Conservation (phyloP, 1,140 invertebrate genomes). For the Bicyclus anynana region DNA sequence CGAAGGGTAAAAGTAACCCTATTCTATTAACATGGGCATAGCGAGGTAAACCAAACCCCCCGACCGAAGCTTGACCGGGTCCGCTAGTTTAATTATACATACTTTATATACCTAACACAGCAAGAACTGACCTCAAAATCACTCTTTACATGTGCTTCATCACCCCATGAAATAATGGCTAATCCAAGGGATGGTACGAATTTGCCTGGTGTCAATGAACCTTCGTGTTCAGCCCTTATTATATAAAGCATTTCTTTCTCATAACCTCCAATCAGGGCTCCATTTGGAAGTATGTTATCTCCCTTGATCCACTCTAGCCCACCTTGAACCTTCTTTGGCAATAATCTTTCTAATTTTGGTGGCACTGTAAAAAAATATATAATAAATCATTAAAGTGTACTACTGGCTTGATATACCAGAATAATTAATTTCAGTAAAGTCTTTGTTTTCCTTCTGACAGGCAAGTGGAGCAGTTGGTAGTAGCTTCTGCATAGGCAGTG, state of each 20-base stretch:
- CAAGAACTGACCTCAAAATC: slow-evolving; percentile 82
- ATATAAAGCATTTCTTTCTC: slow-evolving; percentile 82
- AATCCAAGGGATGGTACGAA: slow-evolving; percentile 81
- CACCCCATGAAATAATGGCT: slow-evolving; percentile 86
- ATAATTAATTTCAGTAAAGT: too few relatives aligned
- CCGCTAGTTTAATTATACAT: too few relatives aligned
- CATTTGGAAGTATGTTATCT: slow-evolving; percentile 79
- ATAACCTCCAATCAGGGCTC: slow-evolving; percentile 84
- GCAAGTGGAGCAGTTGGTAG: too few relatives aligned
- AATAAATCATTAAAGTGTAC: too few relatives aligned
- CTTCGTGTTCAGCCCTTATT: slow-evolving; percentile 78
- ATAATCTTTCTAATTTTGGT: slow-evolving; percentile 1
- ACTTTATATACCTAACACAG: too few relatives aligned
- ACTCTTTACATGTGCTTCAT: slow-evolving; percentile 81
- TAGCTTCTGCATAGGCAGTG: too few relatives aligned
- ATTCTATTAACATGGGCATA: too few relatives aligned
- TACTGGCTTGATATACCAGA: too few relatives aligned
- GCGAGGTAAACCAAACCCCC: too few relatives aligned
- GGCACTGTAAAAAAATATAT: slow-evolving; percentile 7
- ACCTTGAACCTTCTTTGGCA: not conserved
- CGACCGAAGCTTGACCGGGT: too few relatives aligned
- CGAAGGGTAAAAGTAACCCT: too few relatives aligned
- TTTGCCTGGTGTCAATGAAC: slow-evolving; percentile 84
- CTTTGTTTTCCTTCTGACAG: too few relatives aligned
- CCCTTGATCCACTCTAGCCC: slow-evolving; percentile 5